Base-by-base conservation (phyloP, 2,113 vertebrate species). In the Rhagologus leucostigma region DNA sequence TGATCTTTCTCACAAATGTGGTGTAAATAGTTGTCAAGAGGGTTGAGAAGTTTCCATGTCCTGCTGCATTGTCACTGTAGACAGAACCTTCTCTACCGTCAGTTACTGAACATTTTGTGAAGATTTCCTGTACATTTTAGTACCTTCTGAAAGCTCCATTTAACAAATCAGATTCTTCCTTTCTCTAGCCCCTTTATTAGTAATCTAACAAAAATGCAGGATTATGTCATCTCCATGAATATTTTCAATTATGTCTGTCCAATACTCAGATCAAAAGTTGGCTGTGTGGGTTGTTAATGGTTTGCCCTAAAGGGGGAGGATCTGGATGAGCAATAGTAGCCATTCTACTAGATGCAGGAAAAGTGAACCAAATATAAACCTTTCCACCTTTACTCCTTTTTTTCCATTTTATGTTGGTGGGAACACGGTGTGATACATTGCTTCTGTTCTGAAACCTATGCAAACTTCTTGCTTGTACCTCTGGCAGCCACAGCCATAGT, bases 381-480 rank as follows among this genome's bases (percentile, higher is more conserved):
- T 53, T 87, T 37, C 15, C 10, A 30, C 26, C 17, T 44, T 44
- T 67, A 11, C 20, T 50, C 26, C 39, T 59, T 65, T 5, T 81
- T 67, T 69, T 79, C 53, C 4, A 2, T 64, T 87, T 75, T 63
- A 15, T 5, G 2, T 46, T 76, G 35, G 12, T 71, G 46, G 32
- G 62, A 44, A 44, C 7, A 29, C 17, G 18, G 22, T 76, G 15
- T 57, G 55, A 15, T 22, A 27, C 5, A 6, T 35, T 55, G 13
- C 56, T 68, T 93, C 39, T 87, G 15, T 56, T 90, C 26, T 86
- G 59, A 73, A 75, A 73, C 18, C 5, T 41, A 3, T 0, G 3
- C 16, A 39, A 41, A 84, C 21, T 59, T 87, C 10, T n/a, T 2
- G 1, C 15, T 65, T 0, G 0, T 84, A 50, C 29, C 23, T 74